Base-by-base conservation (phyloP, 2,113 vertebrate species). In the Athene cunicularia region DNA sequence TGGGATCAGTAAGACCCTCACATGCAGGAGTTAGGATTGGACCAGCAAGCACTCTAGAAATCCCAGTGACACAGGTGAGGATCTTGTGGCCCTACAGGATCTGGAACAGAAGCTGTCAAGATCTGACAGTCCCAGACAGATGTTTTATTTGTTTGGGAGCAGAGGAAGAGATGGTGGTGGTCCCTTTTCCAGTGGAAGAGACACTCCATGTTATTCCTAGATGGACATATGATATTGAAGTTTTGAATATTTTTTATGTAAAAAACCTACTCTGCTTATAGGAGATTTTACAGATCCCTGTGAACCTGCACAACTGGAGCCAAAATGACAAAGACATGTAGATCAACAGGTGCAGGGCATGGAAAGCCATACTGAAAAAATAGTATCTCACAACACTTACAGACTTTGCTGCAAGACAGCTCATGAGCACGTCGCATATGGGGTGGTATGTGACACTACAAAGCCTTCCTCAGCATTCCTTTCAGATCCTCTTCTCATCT, bases 401-500 rank as follows among this genome's bases (percentile, higher is more conserved):
- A 45, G 43, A 53, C 30, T 74, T 14, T 68, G 50, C 32, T 59
- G 58, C 23, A 20, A 81, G 64, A 68, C 24, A 64, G 11, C 37
- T n/a, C 49, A 13, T 0, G 12, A 50, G 41, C 1, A 0, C 4
- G 10, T 64, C 37, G 47, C 27, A 11, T 5, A 71, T 2, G 6
- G 32, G 62, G 37, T 16, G 17, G 28, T 8, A 30, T 6, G 28
- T 28, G 82, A 70, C 67, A 39, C 14, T 68, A 47, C 32, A 80
- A 49, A 90, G 33, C 41, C 70, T 49, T 82, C 79, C 45, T 45
- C 8, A 3, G 39, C 50, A 30, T n/a, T 43, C 39, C 35, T 56
- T 84, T 86, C 52, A 70, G 37, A 71, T 33, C 26, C 50, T 16
- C 37, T 62, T 49, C 89, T 81, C 23, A 15, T 28, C 52, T 62